Evolutionary conservation across 1,140 invertebrate species (phyloP).

Genomic region (Drosophila subobscura): DNA sequence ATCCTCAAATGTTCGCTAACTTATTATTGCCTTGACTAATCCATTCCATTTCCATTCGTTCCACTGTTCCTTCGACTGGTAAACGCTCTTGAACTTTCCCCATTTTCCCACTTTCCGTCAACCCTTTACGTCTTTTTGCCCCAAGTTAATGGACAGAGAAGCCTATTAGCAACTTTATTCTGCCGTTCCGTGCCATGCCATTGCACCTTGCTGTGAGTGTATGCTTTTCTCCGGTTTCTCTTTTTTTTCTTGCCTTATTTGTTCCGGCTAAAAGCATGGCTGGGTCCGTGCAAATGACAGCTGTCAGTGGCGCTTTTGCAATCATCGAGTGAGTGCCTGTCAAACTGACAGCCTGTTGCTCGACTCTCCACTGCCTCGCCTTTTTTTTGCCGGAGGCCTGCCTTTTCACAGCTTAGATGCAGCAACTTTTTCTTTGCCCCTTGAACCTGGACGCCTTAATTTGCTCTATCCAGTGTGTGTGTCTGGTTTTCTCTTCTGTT

Average conservation of each 20-base stretch:
- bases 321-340: slow-evolving; percentile 63
- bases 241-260: slow-evolving; percentile 18
- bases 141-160: slow-evolving; percentile 37
- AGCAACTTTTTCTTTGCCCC: slow-evolving; percentile 38
- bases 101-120: background rate
- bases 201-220: slow-evolving; percentile 39
- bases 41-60: background rate
- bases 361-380: slow-evolving; percentile 14
- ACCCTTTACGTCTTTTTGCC: slow-evolving; percentile 19
- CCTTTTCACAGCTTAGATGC: slow-evolving; percentile 19
- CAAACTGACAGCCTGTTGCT: slow-evolving; percentile 74
- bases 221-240: background rate
- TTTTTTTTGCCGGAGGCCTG: slow-evolving; percentile 30
- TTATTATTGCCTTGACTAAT: background rate
- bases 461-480: slow-evolving; percentile 1
- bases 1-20: too few species aligned
- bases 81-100: slow-evolving; percentile 15
- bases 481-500: background rate
- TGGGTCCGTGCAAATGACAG: slow-evolving; percentile 64
- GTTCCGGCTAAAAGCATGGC: slow-evolving; percentile 27
- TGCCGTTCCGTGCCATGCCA: slow-evolving; percentile 9
- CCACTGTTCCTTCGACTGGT: background rate
- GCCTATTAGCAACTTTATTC: slow-evolving; percentile 46
- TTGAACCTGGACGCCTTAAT: slow-evolving; percentile 15
- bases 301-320: slow-evolving; percentile 71